phyloP scores from a whole-genome alignment of 2,888 invertebrate species.

The Polydrusus pterygomalis region DNA sequence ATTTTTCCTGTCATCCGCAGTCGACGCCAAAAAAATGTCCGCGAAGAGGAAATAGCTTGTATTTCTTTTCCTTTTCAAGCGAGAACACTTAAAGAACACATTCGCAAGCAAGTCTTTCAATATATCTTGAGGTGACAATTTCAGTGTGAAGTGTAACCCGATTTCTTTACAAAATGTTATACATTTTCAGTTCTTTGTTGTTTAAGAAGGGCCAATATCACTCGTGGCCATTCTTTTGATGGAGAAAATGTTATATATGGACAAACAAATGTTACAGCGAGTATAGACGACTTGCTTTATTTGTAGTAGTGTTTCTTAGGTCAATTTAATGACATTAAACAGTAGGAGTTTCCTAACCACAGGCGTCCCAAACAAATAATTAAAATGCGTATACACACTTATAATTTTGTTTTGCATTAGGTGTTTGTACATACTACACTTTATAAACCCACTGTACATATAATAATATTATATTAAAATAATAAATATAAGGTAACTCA shows the following conservation, averaged over 20 bases:
- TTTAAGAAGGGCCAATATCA: not conserved
- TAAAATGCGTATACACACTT: too few relatives aligned
- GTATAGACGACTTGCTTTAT: too few relatives aligned
- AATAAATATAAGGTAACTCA: too few relatives aligned
- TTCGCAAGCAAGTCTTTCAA: not conserved
- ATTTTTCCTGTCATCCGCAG: not conserved
- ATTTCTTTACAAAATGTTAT: not conserved
- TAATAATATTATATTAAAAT: too few relatives aligned
- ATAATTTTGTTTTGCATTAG: too few relatives aligned
- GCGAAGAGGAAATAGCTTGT: not conserved
- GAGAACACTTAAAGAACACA: not conserved
- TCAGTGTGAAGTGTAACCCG: not conserved
- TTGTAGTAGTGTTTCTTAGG: too few relatives aligned
- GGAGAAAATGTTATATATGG: not conserved
- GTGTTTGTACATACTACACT: too few relatives aligned
- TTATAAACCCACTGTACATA: too few relatives aligned
- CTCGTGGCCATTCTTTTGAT: not conserved
- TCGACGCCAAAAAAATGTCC: not conserved
- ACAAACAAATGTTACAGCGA: too few relatives aligned
- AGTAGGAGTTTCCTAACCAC: too few relatives aligned
- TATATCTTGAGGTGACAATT: constrained; percentile 9
- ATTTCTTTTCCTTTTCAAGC: not conserved
- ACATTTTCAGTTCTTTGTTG: not conserved
- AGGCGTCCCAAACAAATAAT: too few relatives aligned
- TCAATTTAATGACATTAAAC: too few relatives aligned